A percentile compares a stretch with the other conserved stretches of the same genome.
phyloP scores from a whole-genome alignment of 64 coral and sea anemone species.

The Porites lutea region DNA sequence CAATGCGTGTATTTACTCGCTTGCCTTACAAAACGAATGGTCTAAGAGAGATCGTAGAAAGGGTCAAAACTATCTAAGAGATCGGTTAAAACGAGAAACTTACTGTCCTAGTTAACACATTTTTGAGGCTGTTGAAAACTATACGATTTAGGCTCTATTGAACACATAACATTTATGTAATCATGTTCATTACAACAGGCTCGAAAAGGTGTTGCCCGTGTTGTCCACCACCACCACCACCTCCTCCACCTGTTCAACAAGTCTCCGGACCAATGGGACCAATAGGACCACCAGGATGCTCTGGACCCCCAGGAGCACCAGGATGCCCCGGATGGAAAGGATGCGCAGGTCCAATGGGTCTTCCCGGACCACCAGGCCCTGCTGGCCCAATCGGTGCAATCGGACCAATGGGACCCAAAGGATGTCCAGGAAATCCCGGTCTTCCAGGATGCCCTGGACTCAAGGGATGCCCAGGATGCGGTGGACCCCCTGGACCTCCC shows the following conservation, averaged over 20 bases:
- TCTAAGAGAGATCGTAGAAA: too few relatives aligned
- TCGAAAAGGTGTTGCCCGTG: constrained; percentile 31
- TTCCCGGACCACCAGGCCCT: constrained; percentile 55
- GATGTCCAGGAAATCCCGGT: constrained; percentile 77
- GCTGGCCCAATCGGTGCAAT: constrained; percentile 43
- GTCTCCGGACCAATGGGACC: constrained; percentile 40
- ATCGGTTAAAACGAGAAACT: too few relatives aligned
- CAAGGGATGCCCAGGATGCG: constrained; percentile 73
- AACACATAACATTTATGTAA: background rate
- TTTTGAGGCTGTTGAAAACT: too few relatives aligned
- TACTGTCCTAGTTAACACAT: too few relatives aligned
- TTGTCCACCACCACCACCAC: constrained; percentile 46
- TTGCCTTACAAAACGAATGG: too few relatives aligned
- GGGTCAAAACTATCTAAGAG: too few relatives aligned
- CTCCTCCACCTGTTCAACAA: constrained; percentile 37
- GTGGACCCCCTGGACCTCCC: constrained; percentile 76
- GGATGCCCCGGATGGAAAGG: constrained; percentile 51
- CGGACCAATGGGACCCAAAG: constrained; percentile 79
- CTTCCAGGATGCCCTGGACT: constrained; percentile 85
- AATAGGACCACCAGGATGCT: constrained; percentile 33
- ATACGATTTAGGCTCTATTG: too few relatives aligned
- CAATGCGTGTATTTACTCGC: too few relatives aligned
- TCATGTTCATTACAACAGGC: background rate
- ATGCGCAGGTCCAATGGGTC: constrained; percentile 48
- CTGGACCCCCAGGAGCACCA: constrained; percentile 32